phyloP scores from a whole-genome alignment of 1,140 invertebrate species.

The Ceratosolen fusciceps region DNA sequence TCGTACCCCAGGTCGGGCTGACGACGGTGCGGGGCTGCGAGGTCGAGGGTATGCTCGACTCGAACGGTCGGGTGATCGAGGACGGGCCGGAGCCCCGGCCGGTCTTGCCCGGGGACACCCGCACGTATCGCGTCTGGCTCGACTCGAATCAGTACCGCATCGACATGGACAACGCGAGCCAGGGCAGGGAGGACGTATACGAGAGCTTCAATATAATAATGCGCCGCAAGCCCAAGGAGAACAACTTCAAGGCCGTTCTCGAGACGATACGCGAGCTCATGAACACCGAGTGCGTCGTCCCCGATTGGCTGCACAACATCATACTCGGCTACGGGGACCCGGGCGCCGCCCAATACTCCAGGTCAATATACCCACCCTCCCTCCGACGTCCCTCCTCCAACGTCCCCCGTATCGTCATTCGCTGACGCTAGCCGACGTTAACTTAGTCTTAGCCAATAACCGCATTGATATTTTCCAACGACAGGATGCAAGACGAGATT shows the following conservation, averaged over 20 bases:
- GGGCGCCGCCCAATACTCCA: constrained; percentile 93
- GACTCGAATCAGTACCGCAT: constrained; percentile 97
- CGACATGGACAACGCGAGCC: constrained; percentile 88
- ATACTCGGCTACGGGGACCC: constrained; percentile 98
- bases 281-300: constrained; percentile 99
- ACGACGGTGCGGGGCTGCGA: constrained; percentile 96
- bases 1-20: constrained; percentile 92
- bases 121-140: constrained; percentile 94
- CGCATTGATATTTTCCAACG: constrained; percentile 10
- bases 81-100: constrained; percentile 94
- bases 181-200: constrained; percentile 88
- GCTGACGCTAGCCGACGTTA: no score
- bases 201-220: constrained; percentile 98
- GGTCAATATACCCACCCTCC: constrained; percentile 69
- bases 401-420: no score
- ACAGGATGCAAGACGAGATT: constrained; percentile 84
- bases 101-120: constrained; percentile 86
- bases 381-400: background rate
- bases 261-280: constrained; percentile 98
- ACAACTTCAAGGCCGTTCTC: constrained; percentile 99
- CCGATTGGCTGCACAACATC: constrained; percentile 98
- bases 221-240: constrained; percentile 98
- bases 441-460: no score
- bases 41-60: constrained; percentile 98
- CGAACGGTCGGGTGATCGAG: constrained; percentile 95